Conservation (phyloP, 1,140 invertebrate species). For the Leptonema lineaticorne region DNA sequence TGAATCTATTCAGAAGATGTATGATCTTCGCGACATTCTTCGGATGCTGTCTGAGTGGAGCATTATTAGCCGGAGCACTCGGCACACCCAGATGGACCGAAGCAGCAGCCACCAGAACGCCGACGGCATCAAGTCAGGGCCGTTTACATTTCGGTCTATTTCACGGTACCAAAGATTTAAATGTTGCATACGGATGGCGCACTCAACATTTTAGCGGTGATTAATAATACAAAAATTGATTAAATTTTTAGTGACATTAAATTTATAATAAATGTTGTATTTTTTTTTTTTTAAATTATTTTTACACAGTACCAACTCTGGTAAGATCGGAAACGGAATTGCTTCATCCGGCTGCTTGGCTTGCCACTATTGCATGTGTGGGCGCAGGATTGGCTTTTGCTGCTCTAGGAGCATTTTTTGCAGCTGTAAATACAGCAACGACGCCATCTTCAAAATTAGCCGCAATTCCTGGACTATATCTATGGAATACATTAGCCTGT, state of each 20-base stretch:
- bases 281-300: slow-evolving; percentile 1
- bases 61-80: slow-evolving; percentile 77
- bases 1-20: slow-evolving; percentile 68
- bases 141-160: slow-evolving; percentile 82
- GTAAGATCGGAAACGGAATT: slow-evolving; percentile 33
- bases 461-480: slow-evolving; percentile 74
- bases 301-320: slow-evolving; percentile 31
- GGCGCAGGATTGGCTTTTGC: slow-evolving; percentile 67
- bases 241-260: not conserved
- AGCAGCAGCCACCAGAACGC: slow-evolving; percentile 68
- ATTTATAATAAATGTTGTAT: no score
- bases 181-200: slow-evolving; percentile 79
- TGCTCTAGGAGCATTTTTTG: slow-evolving; percentile 68
- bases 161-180: slow-evolving; percentile 78
- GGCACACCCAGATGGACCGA: slow-evolving; percentile 88
- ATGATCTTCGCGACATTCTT: slow-evolving; percentile 89
- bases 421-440: slow-evolving; percentile 76
- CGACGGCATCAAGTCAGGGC: slow-evolving; percentile 68
- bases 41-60: slow-evolving; percentile 78
- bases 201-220: slow-evolving; percentile 72
- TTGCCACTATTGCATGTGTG: slow-evolving; percentile 66
- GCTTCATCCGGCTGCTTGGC: slow-evolving; percentile 55
- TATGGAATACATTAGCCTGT: slow-evolving; percentile 77
- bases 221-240: not conserved
- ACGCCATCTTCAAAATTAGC: slow-evolving; percentile 71